Conservation (phyloP, 1,140 invertebrate species). For the Coptotermes formosanus region DNA sequence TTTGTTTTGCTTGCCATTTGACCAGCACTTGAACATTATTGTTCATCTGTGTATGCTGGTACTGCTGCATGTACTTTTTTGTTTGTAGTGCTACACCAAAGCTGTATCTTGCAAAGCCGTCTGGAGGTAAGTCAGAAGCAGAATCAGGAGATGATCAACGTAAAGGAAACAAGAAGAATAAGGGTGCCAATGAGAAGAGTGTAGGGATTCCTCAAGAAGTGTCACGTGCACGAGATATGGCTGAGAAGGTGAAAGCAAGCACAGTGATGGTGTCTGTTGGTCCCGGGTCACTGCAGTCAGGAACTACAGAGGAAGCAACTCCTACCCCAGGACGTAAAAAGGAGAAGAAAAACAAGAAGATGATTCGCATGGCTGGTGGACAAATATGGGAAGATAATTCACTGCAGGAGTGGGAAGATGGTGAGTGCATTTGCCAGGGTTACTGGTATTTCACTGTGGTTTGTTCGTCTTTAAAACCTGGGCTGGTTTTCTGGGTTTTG, state of each 20-base stretch:
- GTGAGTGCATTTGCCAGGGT: conserved; percentile 45
- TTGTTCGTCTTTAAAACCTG: no score
- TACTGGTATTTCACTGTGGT: no score
- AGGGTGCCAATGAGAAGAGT: not conserved
- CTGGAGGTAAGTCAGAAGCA: conserved; percentile 32
- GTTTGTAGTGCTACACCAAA: conserved; percentile 41
- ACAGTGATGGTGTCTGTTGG: conserved; percentile 34
- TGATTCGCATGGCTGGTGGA: conserved; percentile 87
- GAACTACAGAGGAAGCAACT: not conserved
- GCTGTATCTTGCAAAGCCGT: conserved; percentile 38
- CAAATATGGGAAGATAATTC: conserved; percentile 92
- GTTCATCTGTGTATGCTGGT: no score
- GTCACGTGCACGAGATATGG: conserved; percentile 37
- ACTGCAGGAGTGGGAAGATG: conserved; percentile 87
- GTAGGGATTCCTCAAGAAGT: not conserved
- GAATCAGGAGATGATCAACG: conserved; percentile 20
- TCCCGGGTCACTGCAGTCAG: not conserved
- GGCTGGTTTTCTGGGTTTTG: no score
- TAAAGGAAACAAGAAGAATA: conserved; percentile 23
- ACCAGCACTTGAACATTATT: no score
- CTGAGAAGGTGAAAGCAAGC: conserved; percentile 38
- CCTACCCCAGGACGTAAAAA: conserved; percentile 47
- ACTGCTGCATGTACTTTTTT: conserved; percentile 27
- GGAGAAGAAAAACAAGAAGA: conserved; percentile 71
- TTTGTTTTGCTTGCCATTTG: no score